Conservation (phyloP, 2,888 invertebrate genomes). For the Arge pagana region DNA sequence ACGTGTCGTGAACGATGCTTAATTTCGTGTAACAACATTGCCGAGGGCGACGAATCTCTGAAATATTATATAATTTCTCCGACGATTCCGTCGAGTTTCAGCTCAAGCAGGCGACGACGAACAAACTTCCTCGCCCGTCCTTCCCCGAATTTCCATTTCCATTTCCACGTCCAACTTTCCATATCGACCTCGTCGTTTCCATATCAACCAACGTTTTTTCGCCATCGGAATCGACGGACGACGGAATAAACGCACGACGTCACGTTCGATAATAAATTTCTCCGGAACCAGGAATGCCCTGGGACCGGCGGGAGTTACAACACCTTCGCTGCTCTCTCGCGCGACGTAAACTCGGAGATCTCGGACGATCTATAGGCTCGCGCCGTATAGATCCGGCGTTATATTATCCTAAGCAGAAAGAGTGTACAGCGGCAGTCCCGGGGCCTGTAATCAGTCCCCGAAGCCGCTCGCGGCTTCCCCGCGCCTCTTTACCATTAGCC, state of each 20-base stretch:
- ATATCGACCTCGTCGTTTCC: too few species aligned
- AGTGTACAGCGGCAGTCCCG: constrained; percentile 52
- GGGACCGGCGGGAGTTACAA: constrained; percentile 17
- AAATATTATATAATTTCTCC: too few species aligned
- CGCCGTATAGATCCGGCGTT: constrained; percentile 17
- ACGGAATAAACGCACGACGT: neutral
- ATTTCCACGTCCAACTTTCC: neutral
- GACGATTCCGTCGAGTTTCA: too few species aligned
- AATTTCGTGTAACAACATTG: too few species aligned
- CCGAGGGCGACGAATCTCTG: too few species aligned
- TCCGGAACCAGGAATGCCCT: constrained; percentile 49
- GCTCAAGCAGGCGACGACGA: too few species aligned
- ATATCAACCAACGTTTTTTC: too few species aligned
- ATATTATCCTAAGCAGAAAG: constrained; percentile 38
- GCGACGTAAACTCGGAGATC: constrained; percentile 13
- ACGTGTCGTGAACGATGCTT: too few species aligned
- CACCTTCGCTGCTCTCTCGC: constrained; percentile 4
- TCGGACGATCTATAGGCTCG: constrained; percentile 18
- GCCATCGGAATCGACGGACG: neutral
- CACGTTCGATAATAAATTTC: constrained; percentile 46
- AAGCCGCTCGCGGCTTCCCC: constrained; percentile 47
- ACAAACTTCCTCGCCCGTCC: too few species aligned
- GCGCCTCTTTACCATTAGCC: constrained; percentile 53
- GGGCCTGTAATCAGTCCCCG: constrained; percentile 56
- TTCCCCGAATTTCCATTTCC: too few species aligned